Base-by-base conservation (phyloP, 2,113 vertebrate species). In the Neodontobutis hainanensis region DNA sequence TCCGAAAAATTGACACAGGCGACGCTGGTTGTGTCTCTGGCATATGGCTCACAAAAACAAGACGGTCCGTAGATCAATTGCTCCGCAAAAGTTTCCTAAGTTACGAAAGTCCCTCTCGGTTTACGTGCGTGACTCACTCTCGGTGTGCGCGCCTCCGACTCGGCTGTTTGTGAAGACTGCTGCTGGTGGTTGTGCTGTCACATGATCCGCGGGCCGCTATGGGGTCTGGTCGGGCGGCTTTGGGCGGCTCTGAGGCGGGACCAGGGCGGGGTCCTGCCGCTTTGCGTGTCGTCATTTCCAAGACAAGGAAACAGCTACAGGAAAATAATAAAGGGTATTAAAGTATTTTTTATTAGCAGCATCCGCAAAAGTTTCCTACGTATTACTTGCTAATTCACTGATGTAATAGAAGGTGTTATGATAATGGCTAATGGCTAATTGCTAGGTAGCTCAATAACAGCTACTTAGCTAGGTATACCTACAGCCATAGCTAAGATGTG, bases 161-260 rank as follows among this genome's bases (percentile, higher is more conserved):
- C 53, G 16, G 35, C 34, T 47, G 52, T 16, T 46, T 55, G 11
- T 44, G 16, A 49, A 46, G 58, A 49, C 9, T 47, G 14, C 64
- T 70, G 52, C 34, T 60, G 73, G 83, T 85, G 65, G 76, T 81
- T 72, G 75, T 75, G 60, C 75, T 63, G 85, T 91, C 90, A 92
- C 86, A 85, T 90, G 90, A 90, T 80, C 75, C 76, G 19, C 68
- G 60, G 77, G 70, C 58, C 68, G 80, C 66, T 55, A 4, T 65
- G 77, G 90, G 87, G 86, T 81, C 77, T 81, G 82, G 70, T 66
- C 69, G 77, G 61, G 76, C 80, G 88, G 34, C 46, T 59, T 55
- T n/a, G 34, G 51, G 51, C 51, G 51, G 51, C 4, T n/a, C 51
- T n/a, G 45, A 38, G 73, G 85, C 85, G 88, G 87, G 71, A 51